These are phyloP conservation scores for Thripadectes ignobilis DNA, from an alignment of 2,797 vertebrate species.

Conservation along the genomic window DNA sequence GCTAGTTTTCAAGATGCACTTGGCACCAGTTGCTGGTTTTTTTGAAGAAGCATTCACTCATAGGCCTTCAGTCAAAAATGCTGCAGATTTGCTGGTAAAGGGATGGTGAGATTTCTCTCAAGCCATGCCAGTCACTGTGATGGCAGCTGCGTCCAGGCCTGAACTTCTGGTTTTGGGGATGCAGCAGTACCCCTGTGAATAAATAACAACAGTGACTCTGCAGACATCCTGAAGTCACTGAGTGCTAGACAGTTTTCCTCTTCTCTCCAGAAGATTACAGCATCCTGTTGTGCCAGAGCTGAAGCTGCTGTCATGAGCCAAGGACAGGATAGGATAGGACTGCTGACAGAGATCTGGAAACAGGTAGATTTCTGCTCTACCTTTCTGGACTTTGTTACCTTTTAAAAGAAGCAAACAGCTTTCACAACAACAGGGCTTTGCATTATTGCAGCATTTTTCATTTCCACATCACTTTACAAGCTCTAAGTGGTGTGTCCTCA, in stretches of 20 bases:
- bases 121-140: neutral
- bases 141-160: neutral
- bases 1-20: neutral
- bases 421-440: neutral
- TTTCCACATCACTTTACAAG: neutral
- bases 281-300: neutral
- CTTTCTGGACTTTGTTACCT: neutral
- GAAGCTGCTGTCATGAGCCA: neutral
- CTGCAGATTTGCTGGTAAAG: neutral
- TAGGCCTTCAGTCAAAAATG: accelerated
- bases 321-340: neutral
- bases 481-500: neutral
- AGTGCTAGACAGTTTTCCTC: neutral
- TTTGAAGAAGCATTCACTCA: neutral
- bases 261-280: neutral
- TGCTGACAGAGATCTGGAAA: neutral
- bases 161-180: neutral
- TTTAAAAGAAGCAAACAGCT: neutral
- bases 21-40: neutral
- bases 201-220: neutral
- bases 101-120: neutral
- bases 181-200: neutral
- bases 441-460: neutral
- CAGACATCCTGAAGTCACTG: neutral
- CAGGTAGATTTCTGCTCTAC: neutral